phyloP scores from a whole-genome alignment of 2,113 vertebrate genomes.

The Synodontis membranacea region DNA sequence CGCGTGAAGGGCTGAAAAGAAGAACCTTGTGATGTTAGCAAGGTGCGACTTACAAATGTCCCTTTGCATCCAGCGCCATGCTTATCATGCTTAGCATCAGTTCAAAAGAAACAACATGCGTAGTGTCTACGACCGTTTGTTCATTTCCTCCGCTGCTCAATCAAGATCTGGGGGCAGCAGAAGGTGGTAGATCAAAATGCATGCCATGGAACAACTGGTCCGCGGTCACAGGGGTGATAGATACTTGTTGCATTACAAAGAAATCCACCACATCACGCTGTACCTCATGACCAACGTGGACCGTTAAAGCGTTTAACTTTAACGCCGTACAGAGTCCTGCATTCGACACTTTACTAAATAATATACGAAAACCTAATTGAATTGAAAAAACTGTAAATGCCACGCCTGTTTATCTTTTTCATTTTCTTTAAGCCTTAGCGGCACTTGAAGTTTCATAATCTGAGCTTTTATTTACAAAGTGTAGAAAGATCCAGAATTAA shows the following conservation, averaged over 20 bases:
- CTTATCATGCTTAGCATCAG: slow-evolving; percentile 21
- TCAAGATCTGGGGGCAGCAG: neutral
- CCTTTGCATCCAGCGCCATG: slow-evolving; percentile 18
- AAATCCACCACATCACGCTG: neutral
- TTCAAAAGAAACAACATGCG: slow-evolving; percentile 18
- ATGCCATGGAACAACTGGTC: neutral
- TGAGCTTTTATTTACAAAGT: neutral
- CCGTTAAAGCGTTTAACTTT: neutral
- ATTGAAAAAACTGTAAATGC: too few species aligned
- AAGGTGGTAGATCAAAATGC: neutral
- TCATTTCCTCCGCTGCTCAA: neutral
- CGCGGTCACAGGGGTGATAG: neutral
- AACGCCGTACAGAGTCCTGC: neutral
- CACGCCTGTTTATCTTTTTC: neutral
- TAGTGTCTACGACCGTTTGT: neutral
- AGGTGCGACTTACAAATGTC: slow-evolving; percentile 40
- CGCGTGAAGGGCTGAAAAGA: slow-evolving; percentile 44
- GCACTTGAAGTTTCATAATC: neutral
- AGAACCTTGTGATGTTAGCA: slow-evolving; percentile 25
- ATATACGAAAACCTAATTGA: too few species aligned
- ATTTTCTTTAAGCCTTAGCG: too few species aligned
- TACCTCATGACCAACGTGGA: neutral
- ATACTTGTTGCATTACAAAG: neutral
- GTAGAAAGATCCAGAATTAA: neutral
- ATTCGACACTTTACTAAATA: neutral